A percentile compares a stretch with the other conserved stretches of the same genome.
Conservation (phyloP, 2,888 invertebrate species). For the Orthonevra nobilis region DNA sequence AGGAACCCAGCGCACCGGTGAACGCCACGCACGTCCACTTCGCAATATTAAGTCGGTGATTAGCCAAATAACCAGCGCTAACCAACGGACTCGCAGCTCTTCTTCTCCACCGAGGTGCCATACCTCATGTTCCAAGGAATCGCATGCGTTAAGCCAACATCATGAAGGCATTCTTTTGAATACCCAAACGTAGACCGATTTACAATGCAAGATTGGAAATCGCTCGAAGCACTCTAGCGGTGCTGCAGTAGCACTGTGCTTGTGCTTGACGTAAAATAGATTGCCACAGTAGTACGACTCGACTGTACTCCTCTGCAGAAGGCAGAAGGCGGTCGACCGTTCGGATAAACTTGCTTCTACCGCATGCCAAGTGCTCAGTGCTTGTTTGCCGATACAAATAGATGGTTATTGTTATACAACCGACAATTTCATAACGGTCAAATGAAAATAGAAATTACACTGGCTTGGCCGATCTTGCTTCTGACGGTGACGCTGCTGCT, state of each 20-base stretch:
- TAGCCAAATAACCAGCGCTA: slow-evolving; percentile 53
- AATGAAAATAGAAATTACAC: slow-evolving; percentile 67
- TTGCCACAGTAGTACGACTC: slow-evolving; percentile 5
- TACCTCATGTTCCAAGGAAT: slow-evolving; percentile 47
- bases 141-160: slow-evolving; percentile 22
- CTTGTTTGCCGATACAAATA: slow-evolving; percentile 63
- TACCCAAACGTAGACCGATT: slow-evolving; percentile 46
- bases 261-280: slow-evolving; percentile 54
- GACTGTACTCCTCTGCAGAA: slow-evolving; percentile 10
- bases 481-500: slow-evolving; percentile 1
- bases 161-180: slow-evolving; percentile 46
- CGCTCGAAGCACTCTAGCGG: slow-evolving; percentile 45
- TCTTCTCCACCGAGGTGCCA: slow-evolving; percentile 28
- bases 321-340: slow-evolving; percentile 61
- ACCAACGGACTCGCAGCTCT: slow-evolving; percentile 46
- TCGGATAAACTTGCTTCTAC: slow-evolving; percentile 66
- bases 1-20: slow-evolving; percentile 5
- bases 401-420: slow-evolving; percentile 69
- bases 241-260: slow-evolving; percentile 7
- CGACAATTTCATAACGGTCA: slow-evolving; percentile 69
- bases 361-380: slow-evolving; percentile 54
- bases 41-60: slow-evolving; percentile 53
- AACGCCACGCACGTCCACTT: slow-evolving; percentile 17
- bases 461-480: slow-evolving; percentile 43
- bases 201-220: slow-evolving; percentile 63